Conservation (phyloP, 2,888 invertebrate species). For the Thereva nobilitata region DNA sequence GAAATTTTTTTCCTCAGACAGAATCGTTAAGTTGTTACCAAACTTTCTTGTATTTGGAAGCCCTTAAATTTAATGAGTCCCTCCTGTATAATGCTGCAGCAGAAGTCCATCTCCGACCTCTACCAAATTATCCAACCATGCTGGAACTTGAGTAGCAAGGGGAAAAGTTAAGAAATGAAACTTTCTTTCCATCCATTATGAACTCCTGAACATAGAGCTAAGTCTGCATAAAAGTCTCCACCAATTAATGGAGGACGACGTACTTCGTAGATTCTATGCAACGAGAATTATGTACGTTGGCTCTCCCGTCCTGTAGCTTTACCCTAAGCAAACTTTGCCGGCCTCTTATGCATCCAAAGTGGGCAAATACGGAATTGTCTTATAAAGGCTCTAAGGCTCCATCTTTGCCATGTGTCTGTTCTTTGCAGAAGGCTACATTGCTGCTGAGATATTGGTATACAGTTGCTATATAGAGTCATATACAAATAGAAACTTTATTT, state of each 20-base stretch:
- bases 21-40: constrained; percentile 24
- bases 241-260: constrained; percentile 37
- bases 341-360: constrained; percentile 31
- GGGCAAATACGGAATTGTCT: constrained; percentile 31
- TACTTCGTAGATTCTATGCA: neutral
- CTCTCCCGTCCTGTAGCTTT: neutral
- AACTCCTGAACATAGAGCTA: constrained; percentile 37
- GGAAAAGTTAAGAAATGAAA: constrained; percentile 39
- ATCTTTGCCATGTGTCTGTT: neutral
- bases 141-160: neutral
- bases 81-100: constrained; percentile 25
- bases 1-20: too few species aligned
- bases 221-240: constrained; percentile 42
- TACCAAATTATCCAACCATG: too few species aligned
- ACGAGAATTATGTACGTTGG: neutral
- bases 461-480: constrained; percentile 27
- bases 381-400: constrained; percentile 21
- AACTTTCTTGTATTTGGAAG: constrained; percentile 36
- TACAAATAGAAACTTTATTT: constrained; percentile 15
- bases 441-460: neutral
- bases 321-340: neutral
- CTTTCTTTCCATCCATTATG: constrained; percentile 37
- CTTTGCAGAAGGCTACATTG: too few species aligned
- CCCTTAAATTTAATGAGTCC: constrained; percentile 39
- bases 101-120: neutral